These are phyloP conservation scores for Platalea minor DNA, from an alignment of 2,797 vertebrate species.

Conservation along the genomic window DNA sequence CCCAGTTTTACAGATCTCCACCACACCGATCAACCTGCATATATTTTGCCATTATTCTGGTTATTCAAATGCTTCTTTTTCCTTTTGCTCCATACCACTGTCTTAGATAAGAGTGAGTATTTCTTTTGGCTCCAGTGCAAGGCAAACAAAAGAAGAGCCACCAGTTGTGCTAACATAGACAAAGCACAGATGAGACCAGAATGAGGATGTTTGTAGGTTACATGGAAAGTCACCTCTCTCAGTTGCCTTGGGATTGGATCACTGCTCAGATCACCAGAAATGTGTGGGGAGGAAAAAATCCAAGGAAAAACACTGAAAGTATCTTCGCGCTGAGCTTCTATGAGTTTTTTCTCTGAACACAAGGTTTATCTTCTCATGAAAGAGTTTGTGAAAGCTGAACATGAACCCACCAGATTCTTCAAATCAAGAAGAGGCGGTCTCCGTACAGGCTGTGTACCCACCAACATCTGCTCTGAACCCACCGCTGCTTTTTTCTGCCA, in stretches of 20 bases:
- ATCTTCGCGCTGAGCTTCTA: neutral
- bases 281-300: neutral
- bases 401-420: neutral
- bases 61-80: neutral
- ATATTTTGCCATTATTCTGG: neutral
- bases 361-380: neutral
- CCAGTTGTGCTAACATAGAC: neutral
- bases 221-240: neutral
- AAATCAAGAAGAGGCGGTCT: neutral
- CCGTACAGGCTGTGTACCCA: neutral
- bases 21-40: neutral
- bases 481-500: neutral
- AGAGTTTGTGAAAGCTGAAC: neutral
- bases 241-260: neutral
- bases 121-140: neutral
- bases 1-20: neutral
- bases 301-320: neutral
- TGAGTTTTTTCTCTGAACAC: neutral
- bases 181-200: neutral
- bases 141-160: neutral
- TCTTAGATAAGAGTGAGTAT: neutral
- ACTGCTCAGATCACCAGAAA: neutral
- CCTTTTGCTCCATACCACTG: neutral
- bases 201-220: neutral
- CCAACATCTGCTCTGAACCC: neutral